Conservation (phyloP, 2,113 vertebrate species). For the Mustela nigripes region DNA sequence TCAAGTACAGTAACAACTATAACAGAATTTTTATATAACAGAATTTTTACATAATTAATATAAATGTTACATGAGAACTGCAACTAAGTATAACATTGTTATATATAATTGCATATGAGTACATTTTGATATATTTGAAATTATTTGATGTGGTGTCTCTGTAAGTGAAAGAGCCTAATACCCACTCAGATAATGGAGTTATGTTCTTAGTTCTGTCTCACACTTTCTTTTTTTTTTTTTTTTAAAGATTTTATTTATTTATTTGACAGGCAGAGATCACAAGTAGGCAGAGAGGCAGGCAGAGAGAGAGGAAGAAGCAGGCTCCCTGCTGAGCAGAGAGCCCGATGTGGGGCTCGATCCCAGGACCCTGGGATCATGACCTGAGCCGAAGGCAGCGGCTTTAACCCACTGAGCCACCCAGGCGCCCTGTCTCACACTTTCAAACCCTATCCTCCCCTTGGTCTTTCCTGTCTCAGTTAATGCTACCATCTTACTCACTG, state of each 20-base stretch:
- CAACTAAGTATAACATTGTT: not conserved
- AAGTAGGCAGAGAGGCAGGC: no score
- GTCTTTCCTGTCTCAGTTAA: not conserved
- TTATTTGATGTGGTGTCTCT: not conserved
- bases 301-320: no score
- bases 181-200: not conserved
- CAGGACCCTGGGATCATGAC: no score
- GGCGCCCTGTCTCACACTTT: not conserved
- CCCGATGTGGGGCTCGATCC: no score
- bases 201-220: not conserved
- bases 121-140: not conserved
- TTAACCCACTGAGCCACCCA: no score
- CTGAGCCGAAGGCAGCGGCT: no score
- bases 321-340: no score
- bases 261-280: no score
- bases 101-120: not conserved
- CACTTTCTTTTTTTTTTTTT: not conserved
- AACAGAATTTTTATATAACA: not conserved
- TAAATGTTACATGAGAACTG: not conserved
- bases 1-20: not conserved
- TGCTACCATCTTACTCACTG: not conserved
- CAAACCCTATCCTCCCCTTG: not conserved
- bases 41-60: not conserved
- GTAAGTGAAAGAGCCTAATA: not conserved
- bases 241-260: no score